Evolutionary conservation across 2,113 vertebrate species (phyloP), one percentile per base, ranked within the genome.

Genomic region (Plectropomus leopardus): DNA sequence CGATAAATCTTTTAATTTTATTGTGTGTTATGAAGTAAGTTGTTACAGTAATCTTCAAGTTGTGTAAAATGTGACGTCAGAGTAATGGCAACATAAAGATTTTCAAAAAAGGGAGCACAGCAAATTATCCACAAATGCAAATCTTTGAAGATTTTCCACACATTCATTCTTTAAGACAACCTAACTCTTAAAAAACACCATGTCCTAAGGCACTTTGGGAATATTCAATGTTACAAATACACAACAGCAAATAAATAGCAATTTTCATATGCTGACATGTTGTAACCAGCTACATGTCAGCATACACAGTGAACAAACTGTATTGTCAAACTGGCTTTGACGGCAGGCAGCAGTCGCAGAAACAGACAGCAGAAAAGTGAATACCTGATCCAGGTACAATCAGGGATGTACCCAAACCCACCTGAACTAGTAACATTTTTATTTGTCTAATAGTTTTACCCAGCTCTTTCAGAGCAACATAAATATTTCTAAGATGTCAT

Each of bases 231-330:
- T 55, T 54, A 72, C 45, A 73, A 72, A 58, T 26, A n/a, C n/a
- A 76, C 23, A 67, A 73, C 24, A 44, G 23, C 19, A 50, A 80
- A 77, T 54, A 80, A 65, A 77, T 75, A 78, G 11, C 23, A 4
- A 19, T 3, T 54, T 23, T 61, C 13, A 60, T 8, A 34, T 63
- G 51, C 57, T 69, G 28, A 32, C 64, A 36, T n/a, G n/a, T n/a
- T 73, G 21, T 65, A 34, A 64, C 30, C 40, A 57, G 72, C 58
- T 10, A 36, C 8, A 26, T n/a, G 21, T 57, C 51, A 64, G 45
- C 26, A 3, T 1, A 34, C 7, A 36, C 23, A 53, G 40, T 19
- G 21, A n/a, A 61, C 14, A 65, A 1, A 50, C 19, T 5, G 17
- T 14, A 1, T 17, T 1, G 26, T 77, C 34, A 53, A 24, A 44